Evolutionary conservation across 2,888 invertebrate genomes (phyloP).

Genomic region (Xylophagus ater): DNA sequence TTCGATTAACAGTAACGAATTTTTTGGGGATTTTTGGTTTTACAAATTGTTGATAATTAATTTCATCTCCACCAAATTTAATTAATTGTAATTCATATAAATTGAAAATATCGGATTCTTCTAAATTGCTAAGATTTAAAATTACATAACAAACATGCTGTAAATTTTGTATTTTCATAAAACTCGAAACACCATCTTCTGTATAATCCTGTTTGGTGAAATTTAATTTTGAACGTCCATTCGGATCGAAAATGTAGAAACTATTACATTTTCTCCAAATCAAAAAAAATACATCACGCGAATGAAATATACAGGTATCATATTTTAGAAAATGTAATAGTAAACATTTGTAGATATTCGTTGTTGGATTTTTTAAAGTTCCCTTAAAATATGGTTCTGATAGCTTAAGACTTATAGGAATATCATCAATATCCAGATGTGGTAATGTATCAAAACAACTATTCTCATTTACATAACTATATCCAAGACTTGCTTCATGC

Average conservation of each 20-base stretch:
- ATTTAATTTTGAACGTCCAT: constrained; percentile 31
- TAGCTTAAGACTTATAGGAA: constrained; percentile 10
- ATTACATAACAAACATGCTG: constrained; percentile 33
- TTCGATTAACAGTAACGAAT: constrained; percentile 30
- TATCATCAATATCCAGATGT: constrained; percentile 23
- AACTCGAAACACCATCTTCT: constrained; percentile 43
- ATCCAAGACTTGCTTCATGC: constrained; percentile 20
- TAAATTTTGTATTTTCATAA: constrained; percentile 30
- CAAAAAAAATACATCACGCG: constrained; percentile 26
- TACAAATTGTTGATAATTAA: constrained; percentile 19
- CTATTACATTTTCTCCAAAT: constrained; percentile 44
- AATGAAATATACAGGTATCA: constrained; percentile 26
- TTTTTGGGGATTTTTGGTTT: constrained; percentile 7
- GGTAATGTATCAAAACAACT: constrained; percentile 30
- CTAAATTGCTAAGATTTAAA: constrained; percentile 25
- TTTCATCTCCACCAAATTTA: constrained; percentile 28
- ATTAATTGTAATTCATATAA: constrained; percentile 29
- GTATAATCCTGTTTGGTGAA: too few relatives aligned
- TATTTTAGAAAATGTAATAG: constrained; percentile 28
- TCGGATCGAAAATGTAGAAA: constrained; percentile 54
- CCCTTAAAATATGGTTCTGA: constrained; percentile 1
- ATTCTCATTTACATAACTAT: constrained; percentile 24
- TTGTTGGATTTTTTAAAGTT: neutral
- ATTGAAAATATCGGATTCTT: constrained; percentile 24
- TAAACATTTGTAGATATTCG: constrained; percentile 27